A percentile compares a stretch with the other conserved stretches of the same genome.
Evolutionary conservation across 1,140 invertebrate genomes (phyloP).

Genomic region (Sminthurides bifidus): DNA sequence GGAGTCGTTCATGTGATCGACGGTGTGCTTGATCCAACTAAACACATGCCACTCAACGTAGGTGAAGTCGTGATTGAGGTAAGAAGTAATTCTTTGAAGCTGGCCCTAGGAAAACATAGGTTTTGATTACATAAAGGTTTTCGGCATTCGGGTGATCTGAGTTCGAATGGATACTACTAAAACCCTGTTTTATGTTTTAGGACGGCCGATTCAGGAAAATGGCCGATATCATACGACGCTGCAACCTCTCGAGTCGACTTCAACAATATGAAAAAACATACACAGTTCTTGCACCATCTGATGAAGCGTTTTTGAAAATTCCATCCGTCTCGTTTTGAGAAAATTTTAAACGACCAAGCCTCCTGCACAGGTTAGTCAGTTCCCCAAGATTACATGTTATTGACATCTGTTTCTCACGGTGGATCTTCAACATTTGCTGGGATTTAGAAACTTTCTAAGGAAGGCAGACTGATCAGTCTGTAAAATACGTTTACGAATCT

Average conservation of each 20-base stretch:
- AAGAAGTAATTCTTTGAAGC: too few relatives aligned
- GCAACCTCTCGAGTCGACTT: constrained; percentile 35
- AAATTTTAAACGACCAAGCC: constrained; percentile 36
- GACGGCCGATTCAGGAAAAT: constrained; percentile 46
- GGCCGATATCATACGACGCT: constrained; percentile 44
- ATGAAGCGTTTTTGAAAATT: constrained; percentile 48
- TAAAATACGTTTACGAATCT: too few relatives aligned
- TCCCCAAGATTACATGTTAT: too few relatives aligned
- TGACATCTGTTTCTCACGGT: too few relatives aligned
- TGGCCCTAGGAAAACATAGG: too few relatives aligned
- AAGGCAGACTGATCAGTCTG: too few relatives aligned
- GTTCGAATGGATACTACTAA: not conserved
- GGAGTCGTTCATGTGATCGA: constrained; percentile 58
- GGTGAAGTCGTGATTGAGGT: constrained; percentile 34
- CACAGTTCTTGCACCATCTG: constrained; percentile 51
- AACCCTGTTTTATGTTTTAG: constrained; percentile 32
- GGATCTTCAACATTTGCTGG: too few relatives aligned
- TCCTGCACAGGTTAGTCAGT: constrained; percentile 38
- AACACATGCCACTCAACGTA: constrained; percentile 32
- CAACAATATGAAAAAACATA: constrained; percentile 35
- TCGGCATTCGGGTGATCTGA: too few relatives aligned
- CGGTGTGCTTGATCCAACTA: constrained; percentile 48
- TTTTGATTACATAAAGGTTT: too few relatives aligned
- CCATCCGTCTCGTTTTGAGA: constrained; percentile 36
- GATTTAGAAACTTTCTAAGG: too few relatives aligned